phyloP scores from a whole-genome alignment of 2,888 invertebrate genomes.

The Nephrotoma flavescens region DNA sequence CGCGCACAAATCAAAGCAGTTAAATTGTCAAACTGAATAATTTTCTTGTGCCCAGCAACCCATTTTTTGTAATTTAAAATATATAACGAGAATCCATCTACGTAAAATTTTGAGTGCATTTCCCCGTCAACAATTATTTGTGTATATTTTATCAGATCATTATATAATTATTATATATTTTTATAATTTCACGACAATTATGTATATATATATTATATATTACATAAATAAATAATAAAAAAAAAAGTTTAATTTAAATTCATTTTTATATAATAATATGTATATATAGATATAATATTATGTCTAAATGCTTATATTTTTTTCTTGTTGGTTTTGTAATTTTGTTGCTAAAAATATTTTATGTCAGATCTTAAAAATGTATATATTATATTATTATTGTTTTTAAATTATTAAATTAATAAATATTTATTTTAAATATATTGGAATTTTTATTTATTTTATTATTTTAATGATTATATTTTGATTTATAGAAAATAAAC shows the following conservation, averaged over 20 bases:
- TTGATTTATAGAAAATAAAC: neutral
- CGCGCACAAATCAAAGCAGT: neutral
- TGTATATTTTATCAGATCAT: neutral
- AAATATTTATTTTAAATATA: neutral
- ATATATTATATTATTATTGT: neutral
- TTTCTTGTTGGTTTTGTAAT: neutral
- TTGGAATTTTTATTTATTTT: neutral
- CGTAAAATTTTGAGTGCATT: neutral
- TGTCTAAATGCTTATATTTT: neutral
- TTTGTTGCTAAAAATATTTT: neutral
- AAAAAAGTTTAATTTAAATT: neutral
- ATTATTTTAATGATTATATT: neutral
- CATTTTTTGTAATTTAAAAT: neutral
- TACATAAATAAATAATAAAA: neutral
- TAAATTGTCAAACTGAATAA: neutral
- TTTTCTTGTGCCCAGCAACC: neutral
- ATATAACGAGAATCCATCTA: neutral
- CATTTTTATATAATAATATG: neutral
- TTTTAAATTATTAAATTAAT: neutral
- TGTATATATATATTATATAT: neutral
- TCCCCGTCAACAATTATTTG: neutral
- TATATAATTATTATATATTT: neutral
- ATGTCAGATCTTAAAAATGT: neutral
- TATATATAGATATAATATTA: neutral
- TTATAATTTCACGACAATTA: neutral